Evolutionary conservation across 2,888 invertebrate species (phyloP), one percentile per base, ranked within the genome.

Genomic region (Punctoribates punctum): DNA sequence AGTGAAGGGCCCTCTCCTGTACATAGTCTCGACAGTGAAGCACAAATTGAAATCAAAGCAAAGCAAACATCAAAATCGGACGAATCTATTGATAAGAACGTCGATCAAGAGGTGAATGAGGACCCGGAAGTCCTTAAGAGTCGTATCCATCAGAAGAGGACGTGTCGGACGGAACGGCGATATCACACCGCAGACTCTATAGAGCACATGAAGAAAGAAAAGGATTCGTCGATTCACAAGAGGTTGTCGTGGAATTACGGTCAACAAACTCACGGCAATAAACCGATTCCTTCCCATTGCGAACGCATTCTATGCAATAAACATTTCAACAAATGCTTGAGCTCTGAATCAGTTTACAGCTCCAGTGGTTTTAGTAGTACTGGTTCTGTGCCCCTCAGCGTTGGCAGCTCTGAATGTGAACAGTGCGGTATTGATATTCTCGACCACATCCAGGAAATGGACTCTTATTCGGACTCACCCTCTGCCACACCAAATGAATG

Each of bases 171-270:
- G 9, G 78, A 79, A 79, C 85, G 86, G 81, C 84, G 89, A 78
- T 89, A 89, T 83, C 87, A 88, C 83, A 89, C 89, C 8, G 89
- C 89, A 8, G 89, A 89, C 79, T 87, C 87, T 78, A 88, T 89
- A 79, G 89, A 89, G 82, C 88, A 88, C 82, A 85, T 88, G 75
- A 84, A 83, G 84, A 86, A 84, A 80, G 86, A 87, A 81, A 83
- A 81, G 75, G 81, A 82, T 77, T 81, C 85, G 73, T 85, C 85
- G 78, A 88, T 88, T 79, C 87, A 88, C 82, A 89, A 89, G 82
- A 84, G 88, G 72, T 83, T 88, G 77, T 88, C 88, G 20, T 88
- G 88, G 88, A 88, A 88, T 83, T 87, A 86, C 80, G 87, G 84
- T 76, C 83, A 80, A 81, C 83, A 67, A 67, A 72, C 72, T 70